Base-by-base conservation (phyloP, 1,140 invertebrate species). In the Reticulitermes speratus region DNA sequence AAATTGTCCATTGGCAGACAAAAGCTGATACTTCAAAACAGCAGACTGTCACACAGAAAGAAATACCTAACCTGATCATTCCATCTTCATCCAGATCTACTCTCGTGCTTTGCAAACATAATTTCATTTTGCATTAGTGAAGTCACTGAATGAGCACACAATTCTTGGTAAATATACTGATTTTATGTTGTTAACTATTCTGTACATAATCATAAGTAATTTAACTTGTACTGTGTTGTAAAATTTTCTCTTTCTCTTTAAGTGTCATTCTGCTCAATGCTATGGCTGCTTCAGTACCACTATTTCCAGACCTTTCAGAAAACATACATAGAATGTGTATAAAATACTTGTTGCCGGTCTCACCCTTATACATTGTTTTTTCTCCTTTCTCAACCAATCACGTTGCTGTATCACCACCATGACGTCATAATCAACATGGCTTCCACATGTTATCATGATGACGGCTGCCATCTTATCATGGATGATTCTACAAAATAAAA, bases 401-500 rank as follows among this genome's bases (percentile, higher is more conserved):
- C 16, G 65, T 30, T 75, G 65, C 65, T 75, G 65, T 30, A 75
- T 75, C 65, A 30, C 65, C 65, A 75, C 65, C 65, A 75, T 75
- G 65, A 30, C n/a, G n/a, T 75, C 65, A 75, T 30, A 65, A 65
- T 14, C 65, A 75, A 30, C 65, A 75, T 75, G 65, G 25, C n/a
- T 75, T 75, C 65, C 65, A 75, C n/a, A 16, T 30, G n/a, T 75
- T 30, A 75, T 65, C 59, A 65, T 75, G 65, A 75, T 30, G 65
- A 75, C n/a, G 65, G 65, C 65, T 30, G 65, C 65, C 65, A 30
- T 30, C 65, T 75, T 75, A 25, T 30, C 25, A 30, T 16, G 65
- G 65, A 75, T 75, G 65, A 75, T 75, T 75, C 65, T 75, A 75
- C 65, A 75, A n/a, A 75, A 55, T 48, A 12, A 65, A 65, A 65